These are phyloP conservation scores for Spea multiplicata DNA, from an alignment of 2,113 vertebrate species.

Conservation along the genomic window DNA sequence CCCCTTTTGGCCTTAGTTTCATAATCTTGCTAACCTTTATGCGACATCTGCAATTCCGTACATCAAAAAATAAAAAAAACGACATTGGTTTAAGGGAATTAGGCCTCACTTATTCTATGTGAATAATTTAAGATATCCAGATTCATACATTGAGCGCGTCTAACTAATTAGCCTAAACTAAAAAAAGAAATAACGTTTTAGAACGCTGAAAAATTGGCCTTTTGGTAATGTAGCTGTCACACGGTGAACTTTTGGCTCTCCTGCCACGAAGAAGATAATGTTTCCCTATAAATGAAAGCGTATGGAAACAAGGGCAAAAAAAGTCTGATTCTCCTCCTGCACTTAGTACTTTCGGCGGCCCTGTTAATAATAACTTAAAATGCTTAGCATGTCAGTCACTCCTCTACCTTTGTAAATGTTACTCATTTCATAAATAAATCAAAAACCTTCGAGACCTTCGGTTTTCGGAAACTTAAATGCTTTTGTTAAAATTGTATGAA, in stretches of 20 bases:
- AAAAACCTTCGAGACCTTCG: constrained; percentile 73
- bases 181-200: neutral
- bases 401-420: constrained; percentile 78
- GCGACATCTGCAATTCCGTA: too few relatives aligned
- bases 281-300: constrained; percentile 37
- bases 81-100: too few relatives aligned
- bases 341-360: constrained; percentile 53
- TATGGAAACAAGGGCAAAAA: constrained; percentile 40
- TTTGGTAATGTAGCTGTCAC: constrained; percentile 39
- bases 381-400: constrained; percentile 67
- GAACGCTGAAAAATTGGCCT: constrained; percentile 23
- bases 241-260: constrained; percentile 4
- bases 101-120: neutral
- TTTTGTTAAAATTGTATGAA: constrained; percentile 96
- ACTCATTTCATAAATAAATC: constrained; percentile 78
- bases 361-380: constrained; percentile 72
- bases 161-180: constrained; percentile 26
- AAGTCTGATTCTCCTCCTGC: constrained; percentile 46
- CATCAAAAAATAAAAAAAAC: too few relatives aligned
- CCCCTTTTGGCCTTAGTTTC: too few relatives aligned
- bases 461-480: constrained; percentile 95
- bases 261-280: constrained; percentile 20
- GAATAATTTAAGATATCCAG: neutral
- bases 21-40: too few relatives aligned
- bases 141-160: neutral